Evolutionary conservation across 2,113 vertebrate species (phyloP).

Genomic region (Desmodus rotundus): DNA sequence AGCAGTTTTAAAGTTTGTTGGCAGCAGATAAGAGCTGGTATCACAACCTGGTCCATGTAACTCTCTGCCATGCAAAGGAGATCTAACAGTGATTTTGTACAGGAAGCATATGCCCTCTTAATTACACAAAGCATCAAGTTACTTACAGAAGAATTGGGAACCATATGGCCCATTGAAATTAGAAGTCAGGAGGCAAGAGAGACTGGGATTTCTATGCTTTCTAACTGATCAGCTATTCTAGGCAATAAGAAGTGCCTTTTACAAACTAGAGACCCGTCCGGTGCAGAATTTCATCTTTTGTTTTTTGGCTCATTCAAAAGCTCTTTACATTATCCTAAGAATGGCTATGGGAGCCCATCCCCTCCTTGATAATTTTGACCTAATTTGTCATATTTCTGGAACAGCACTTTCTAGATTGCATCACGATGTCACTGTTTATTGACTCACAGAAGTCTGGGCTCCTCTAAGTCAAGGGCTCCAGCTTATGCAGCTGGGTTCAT

Average conservation of each 20-base stretch:
- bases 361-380: neutral
- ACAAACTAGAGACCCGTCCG: neutral
- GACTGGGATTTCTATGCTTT: constrained; percentile 20
- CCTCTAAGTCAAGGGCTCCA: neutral
- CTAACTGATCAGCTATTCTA: neutral
- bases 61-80: constrained; percentile 18
- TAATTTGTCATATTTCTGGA: neutral
- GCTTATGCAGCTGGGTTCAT: neutral
- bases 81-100: constrained; percentile 31
- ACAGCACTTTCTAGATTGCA: neutral
- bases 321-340: neutral
- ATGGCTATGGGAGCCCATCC: neutral
- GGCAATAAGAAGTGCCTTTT: neutral
- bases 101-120: constrained; percentile 62
- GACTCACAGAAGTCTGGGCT: neutral
- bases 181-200: constrained; percentile 47
- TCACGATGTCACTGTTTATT: neutral
- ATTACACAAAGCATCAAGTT: constrained; percentile 58
- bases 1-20: constrained; percentile 33
- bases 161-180: constrained; percentile 62
- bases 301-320: neutral
- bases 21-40: constrained; percentile 29
- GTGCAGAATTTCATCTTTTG: constrained; percentile 13
- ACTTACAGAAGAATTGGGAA: constrained; percentile 56
- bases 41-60: neutral